phyloP scores from a whole-genome alignment of 2,888 invertebrate species.

The Limnephilus auricula region DNA sequence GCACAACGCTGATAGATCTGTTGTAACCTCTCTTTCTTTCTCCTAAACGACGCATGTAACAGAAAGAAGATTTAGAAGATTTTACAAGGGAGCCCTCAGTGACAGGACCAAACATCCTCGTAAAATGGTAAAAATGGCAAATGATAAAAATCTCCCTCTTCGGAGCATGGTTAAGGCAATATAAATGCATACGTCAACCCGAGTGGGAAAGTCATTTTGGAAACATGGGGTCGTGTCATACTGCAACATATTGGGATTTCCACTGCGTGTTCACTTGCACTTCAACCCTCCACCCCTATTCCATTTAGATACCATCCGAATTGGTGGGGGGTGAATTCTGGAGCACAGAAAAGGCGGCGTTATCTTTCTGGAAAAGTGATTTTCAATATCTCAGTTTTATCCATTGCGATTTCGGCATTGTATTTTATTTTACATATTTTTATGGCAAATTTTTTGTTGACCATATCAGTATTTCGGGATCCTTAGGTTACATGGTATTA shows the following conservation, averaged over 20 bases:
- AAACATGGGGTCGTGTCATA: background rate
- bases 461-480: background rate
- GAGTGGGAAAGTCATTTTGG: background rate
- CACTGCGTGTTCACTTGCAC: background rate
- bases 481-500: background rate
- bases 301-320: background rate
- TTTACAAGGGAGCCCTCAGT: background rate
- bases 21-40: background rate
- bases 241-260: background rate
- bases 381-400: background rate
- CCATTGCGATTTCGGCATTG: background rate
- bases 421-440: constrained; percentile 2
- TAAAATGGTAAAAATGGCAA: background rate
- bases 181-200: background rate
- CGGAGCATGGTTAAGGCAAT: background rate
- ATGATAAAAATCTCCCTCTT: background rate
- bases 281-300: background rate
- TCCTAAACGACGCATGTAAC: background rate
- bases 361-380: background rate
- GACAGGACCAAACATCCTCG: background rate
- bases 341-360: background rate
- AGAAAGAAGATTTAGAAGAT: background rate
- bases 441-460: background rate
- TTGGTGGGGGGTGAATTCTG: background rate
- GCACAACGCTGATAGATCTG: background rate